A percentile compares a stretch with the other conserved stretches of the same genome.
Evolutionary conservation across 2,113 vertebrate genomes (phyloP).

Genomic region (Dromiciops gliroides): DNA sequence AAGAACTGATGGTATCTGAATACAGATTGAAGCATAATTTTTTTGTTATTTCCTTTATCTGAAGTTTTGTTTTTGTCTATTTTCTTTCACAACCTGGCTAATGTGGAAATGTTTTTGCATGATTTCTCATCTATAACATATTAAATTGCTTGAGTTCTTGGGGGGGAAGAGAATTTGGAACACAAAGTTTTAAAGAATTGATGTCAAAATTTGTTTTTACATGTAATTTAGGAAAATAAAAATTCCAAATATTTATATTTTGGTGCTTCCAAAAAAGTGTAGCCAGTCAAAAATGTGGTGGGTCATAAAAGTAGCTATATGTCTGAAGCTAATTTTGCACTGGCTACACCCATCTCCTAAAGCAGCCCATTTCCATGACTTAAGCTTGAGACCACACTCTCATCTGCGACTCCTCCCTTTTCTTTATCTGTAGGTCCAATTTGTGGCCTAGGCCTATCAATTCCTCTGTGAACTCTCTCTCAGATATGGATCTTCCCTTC

Average conservation of each 20-base stretch:
- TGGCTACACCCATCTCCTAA: constrained; percentile 42
- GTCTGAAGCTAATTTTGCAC: background rate
- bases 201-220: no score
- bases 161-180: no score
- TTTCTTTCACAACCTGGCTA: no score
- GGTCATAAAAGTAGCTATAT: background rate
- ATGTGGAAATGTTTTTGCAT: no score
- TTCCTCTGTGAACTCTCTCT: constrained; percentile 7
- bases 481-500: constrained; percentile 36
- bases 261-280: constrained; percentile 37
- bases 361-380: constrained; percentile 19
- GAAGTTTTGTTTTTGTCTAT: no score
- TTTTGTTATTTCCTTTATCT: no score
- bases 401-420: constrained; percentile 37
- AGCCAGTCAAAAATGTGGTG: background rate
- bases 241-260: constrained; percentile 35
- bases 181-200: no score
- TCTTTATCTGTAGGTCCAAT: constrained; percentile 24
- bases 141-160: no score
- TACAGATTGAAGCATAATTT: no score
- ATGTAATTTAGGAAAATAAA: no score
- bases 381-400: background rate
- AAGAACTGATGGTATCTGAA: no score
- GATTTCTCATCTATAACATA: no score
- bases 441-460: constrained; percentile 6